Conservation (phyloP, 2,113 vertebrate species). For the Chionis minor region DNA sequence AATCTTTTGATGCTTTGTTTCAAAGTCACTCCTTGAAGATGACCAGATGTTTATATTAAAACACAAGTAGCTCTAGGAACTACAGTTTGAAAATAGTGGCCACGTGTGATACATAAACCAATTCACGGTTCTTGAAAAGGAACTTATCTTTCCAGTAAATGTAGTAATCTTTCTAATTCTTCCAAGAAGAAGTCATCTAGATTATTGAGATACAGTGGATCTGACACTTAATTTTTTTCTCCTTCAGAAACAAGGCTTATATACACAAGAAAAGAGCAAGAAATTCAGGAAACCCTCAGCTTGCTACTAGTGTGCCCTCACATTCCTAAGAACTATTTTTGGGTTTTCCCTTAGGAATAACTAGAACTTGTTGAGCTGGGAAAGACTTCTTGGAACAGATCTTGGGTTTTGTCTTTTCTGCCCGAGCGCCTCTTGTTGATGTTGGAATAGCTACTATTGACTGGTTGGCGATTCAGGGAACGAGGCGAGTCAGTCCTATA, state of each 20-base stretch:
- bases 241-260: background rate
- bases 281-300: conserved; percentile 57
- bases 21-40: background rate
- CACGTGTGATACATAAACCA: background rate
- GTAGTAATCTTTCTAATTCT: background rate
- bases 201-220: background rate
- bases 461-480: conserved; percentile 44
- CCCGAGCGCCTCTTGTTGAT: conserved; percentile 30
- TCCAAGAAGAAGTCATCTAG: background rate
- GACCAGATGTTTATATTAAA: background rate
- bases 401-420: conserved; percentile 57
- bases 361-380: conserved; percentile 59
- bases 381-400: conserved; percentile 60
- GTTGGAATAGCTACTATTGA: conserved; percentile 29
- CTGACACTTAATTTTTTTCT: background rate
- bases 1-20: background rate
- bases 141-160: background rate
- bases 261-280: background rate
- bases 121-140: background rate
- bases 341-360: conserved; percentile 54
- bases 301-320: conserved; percentile 27
- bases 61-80: background rate
- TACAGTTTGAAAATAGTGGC: background rate
- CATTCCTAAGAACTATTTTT: conserved; percentile 57
- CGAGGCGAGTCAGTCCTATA: background rate